Evolutionary conservation across 2,797 vertebrate genomes (phyloP), one percentile per base, ranked within the genome.

Genomic region (Sorex maritimensis): DNA sequence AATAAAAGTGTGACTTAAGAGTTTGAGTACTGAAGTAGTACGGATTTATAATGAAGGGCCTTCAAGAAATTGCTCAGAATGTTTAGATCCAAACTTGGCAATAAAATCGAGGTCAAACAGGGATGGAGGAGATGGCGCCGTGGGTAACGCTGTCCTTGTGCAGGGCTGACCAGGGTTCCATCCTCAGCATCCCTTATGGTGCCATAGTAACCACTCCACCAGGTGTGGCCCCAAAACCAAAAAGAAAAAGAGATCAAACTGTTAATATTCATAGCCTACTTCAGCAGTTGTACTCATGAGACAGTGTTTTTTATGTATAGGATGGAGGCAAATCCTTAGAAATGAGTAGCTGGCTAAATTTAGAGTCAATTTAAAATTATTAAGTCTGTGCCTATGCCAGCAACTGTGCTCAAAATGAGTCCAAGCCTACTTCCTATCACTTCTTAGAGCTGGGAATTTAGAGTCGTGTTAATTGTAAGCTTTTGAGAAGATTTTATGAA

Each of bases 401-500:
- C 38, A 94, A 38, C 44, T 44, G 9, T 84, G 55, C 61, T 61
- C 41, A 6, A 93, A 93, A 80, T 61, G 38, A 82, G 80, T 79
- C 58, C 58, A 67, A 38, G 3, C 78, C 21, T 67, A 83, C 44
- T 61, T 92, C 12, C 58, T 93, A 34, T 46, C 41, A 26, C 6
- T 55, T 73, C 23, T 61, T 75, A 68, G 68, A 6, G 30, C 81
- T 73, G 55, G 30, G 74, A 82, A 17, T 15, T 92, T 95, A 86
- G 67, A 63, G 69, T 78, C 77, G 10, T 79, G 44, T 85, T 94
- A 26, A 72, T 21, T 75, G 44, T 88, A 74, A 90, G 83, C 11
- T 84, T 92, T 83, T 46, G 78, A 91, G 15, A 21, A 85, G 30
- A 80, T 94, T 93, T 95, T 11, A 28, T 65, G 85, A 72, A 38